A percentile compares a stretch with the other conserved stretches of the same genome.
Evolutionary conservation across 2,888 invertebrate species (phyloP).

Genomic region (Fissipunctia ypsillon): DNA sequence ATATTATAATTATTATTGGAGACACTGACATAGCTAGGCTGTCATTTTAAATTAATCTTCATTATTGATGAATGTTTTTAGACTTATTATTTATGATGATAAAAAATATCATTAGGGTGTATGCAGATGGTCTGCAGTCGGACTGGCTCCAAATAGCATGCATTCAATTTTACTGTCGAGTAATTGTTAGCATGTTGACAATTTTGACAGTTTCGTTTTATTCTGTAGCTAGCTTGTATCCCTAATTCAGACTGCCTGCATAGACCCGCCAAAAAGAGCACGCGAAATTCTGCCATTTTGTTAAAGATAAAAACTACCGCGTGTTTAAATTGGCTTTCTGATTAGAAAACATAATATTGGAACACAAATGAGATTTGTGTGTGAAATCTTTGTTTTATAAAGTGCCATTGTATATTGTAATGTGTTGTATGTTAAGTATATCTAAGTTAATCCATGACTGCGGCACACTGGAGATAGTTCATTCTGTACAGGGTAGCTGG

Average conservation of each 20-base stretch:
- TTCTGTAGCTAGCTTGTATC: neutral
- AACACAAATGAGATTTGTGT: conserved; percentile 61
- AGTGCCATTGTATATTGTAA: conserved; percentile 69
- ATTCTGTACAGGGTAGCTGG: too few species aligned
- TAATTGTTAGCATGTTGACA: neutral
- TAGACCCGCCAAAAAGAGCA: neutral
- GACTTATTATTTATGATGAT: conserved; percentile 29
- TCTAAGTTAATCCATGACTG: conserved; percentile 73
- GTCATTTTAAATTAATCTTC: conserved; percentile 34
- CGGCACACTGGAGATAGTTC: conserved; percentile 61
- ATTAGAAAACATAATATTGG: conserved; percentile 36
- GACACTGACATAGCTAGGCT: conserved; percentile 38
- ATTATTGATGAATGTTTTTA: conserved; percentile 41
- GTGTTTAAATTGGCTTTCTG: conserved; percentile 29
- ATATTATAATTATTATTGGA: conserved; percentile 40
- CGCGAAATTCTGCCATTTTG: conserved; percentile 5
- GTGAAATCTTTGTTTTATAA: conserved; percentile 56
- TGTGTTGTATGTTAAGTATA: conserved; percentile 65
- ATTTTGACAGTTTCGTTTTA: neutral
- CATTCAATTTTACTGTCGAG: neutral
- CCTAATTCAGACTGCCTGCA: neutral
- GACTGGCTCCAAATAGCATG: neutral
- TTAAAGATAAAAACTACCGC: neutral
- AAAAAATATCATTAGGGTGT: neutral
- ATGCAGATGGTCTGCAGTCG: neutral